A percentile compares a stretch with the other conserved stretches of the same genome.
Conservation (phyloP, 2,888 invertebrate genomes). For the Desoria tigrina region DNA sequence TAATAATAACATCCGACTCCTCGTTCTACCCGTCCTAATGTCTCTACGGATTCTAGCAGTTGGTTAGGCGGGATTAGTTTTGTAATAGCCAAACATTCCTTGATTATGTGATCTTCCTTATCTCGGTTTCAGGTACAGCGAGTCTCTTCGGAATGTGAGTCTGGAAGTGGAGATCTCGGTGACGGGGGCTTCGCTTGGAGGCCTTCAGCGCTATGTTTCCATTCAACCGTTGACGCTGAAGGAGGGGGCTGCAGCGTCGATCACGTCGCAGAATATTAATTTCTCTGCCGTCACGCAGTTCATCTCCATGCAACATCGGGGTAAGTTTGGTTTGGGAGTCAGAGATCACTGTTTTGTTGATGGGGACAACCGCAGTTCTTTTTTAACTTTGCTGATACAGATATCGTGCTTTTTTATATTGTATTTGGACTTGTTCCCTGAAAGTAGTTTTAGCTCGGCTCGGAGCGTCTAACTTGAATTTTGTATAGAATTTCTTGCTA, state of each 20-base stretch:
- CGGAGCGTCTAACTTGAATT: no score
- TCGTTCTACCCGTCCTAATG: neutral
- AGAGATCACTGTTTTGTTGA: no score
- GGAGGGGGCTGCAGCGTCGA: conserved; percentile 50
- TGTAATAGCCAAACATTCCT: no score
- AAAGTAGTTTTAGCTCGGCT: no score
- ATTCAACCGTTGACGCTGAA: conserved; percentile 46
- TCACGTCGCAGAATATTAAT: conserved; percentile 50
- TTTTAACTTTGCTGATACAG: no score
- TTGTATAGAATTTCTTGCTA: no score
- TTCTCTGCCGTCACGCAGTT: conserved; percentile 51
- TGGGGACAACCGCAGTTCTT: no score
- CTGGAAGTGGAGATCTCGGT: conserved; percentile 52
- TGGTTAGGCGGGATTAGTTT: neutral
- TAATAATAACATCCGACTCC: no score
- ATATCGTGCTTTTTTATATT: no score
- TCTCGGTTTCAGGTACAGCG: conserved; percentile 42
- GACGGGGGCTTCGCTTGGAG: conserved; percentile 52
- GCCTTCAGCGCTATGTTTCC: conserved; percentile 51
- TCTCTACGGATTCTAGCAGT: neutral
- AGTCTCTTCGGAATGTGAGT: conserved; percentile 49
- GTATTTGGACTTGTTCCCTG: no score
- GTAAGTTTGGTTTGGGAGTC: no score
- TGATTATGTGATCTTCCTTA: no score
- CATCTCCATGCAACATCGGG: conserved; percentile 52